Base-by-base conservation (phyloP, 2,797 vertebrate species). In the Protosalanx chinensis region DNA sequence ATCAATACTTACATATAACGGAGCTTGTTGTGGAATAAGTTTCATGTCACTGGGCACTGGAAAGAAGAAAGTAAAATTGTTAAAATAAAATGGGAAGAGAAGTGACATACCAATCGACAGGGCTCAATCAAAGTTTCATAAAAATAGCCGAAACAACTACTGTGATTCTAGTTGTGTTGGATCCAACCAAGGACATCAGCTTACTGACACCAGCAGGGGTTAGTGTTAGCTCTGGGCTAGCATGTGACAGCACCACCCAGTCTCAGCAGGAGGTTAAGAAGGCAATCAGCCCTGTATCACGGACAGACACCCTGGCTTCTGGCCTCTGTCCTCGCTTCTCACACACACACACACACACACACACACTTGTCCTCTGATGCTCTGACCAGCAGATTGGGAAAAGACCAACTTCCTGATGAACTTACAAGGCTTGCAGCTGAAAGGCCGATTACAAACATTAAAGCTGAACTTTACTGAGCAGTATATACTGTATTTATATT, bases 1-100 rank as follows among this genome's bases (percentile, higher is more conserved):
- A 35, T 6, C 15, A 58, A 79, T 92, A 98, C 97, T 98, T 87
- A 98, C 97, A 94, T 98, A 98, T 83, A 98, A 85, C 0, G 97
- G 96, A 92, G 96, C 96, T 95, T 98, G 95, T 73, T 95, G 94
- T 92, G 96, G 97, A 94, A 93, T 95, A 91, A 99, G 95, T 97
- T 98, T 98, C 97, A 98, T 99, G 96, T 96, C 96, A 93, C 91
- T 92, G 91, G 94, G 93, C 87, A 89, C 96, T 96, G 91, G 70
- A 92, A 94, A 83, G 82, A 86, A 78, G 83, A 77, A 85, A 69
- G 65, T 13, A 72, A 49, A 30, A 51, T 72, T 61, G 70, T n/a
- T 56, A 35, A 68, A 13, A 57, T 16, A 58, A 70, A 13, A 12
- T 49, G 23, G 51, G 41, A 3, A 13, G 13, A 46, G 13, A 8